These are phyloP conservation scores for Mesodorylaimus sp. DNA, from an alignment of 2,888 invertebrate species.

Conservation along the genomic window DNA sequence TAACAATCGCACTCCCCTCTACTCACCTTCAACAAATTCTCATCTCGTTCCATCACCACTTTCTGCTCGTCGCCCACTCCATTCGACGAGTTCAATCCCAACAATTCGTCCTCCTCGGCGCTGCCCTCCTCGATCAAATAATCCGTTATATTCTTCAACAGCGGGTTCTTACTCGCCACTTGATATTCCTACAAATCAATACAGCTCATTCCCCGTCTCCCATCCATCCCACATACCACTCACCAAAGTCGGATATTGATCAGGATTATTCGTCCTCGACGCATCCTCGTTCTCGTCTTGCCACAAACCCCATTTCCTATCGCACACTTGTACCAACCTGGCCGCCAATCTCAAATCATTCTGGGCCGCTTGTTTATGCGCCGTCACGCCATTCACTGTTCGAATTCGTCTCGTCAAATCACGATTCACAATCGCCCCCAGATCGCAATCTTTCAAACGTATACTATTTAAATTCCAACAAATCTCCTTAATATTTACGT, in stretches of 20 bases:
- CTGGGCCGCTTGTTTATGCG: conserved; percentile 49
- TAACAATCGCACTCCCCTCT: too few species aligned
- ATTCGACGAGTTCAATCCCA: conserved; percentile 44
- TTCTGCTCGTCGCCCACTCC: conserved; percentile 34
- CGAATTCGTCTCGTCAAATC: conserved; percentile 83
- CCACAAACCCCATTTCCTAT: conserved; percentile 33
- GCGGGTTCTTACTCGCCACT: conserved; percentile 50
- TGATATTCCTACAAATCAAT: conserved; percentile 20
- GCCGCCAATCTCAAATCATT: conserved; percentile 36
- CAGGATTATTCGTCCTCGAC: too few species aligned
- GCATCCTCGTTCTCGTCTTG: conserved; percentile 19
- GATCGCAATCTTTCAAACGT: conserved; percentile 66
- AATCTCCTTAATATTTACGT: conserved; percentile 95
- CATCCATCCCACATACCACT: too few species aligned
- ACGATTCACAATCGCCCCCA: conserved; percentile 86
- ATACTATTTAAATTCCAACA: conserved; percentile 96
- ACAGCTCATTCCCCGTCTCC: not conserved
- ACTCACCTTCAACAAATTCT: conserved; percentile 49
- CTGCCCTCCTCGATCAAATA: conserved; percentile 87
- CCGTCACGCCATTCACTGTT: conserved; percentile 69
- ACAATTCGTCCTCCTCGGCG: conserved; percentile 82
- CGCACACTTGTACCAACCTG: conserved; percentile 31
- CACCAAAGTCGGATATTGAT: too few species aligned
- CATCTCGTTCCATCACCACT: conserved; percentile 47
- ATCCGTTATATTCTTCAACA: conserved; percentile 86